Evolutionary conservation across 2,797 vertebrate genomes (phyloP).

Genomic region (Oreochromis mossambicus): DNA sequence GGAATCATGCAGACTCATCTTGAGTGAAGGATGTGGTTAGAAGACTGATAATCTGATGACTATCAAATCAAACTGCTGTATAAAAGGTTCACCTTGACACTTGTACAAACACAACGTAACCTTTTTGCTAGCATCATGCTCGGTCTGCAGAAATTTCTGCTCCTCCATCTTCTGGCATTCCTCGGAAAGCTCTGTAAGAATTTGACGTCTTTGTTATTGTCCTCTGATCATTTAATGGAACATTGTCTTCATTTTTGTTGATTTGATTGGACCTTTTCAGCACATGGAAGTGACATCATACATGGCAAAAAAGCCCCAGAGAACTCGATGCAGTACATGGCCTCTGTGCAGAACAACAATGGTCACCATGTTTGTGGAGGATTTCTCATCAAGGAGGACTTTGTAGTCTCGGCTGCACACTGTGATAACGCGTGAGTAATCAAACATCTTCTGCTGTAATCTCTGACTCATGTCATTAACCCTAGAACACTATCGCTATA

Average conservation of each 20-base stretch:
- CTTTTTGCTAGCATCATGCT: too few species aligned
- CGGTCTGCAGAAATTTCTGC: background rate
- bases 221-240: background rate
- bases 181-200: too few species aligned
- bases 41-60: too few species aligned
- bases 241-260: background rate
- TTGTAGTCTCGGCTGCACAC: constrained; percentile 74
- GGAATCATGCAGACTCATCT: too few species aligned
- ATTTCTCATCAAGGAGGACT: constrained; percentile 61
- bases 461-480: background rate
- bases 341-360: constrained; percentile 43
- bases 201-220: too few species aligned
- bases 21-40: too few species aligned
- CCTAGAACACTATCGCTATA: too few species aligned
- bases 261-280: background rate
- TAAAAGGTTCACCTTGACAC: background rate
- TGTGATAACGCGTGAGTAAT: constrained; percentile 18
- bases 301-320: rapidly evolving
- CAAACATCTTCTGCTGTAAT: background rate
- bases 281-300: background rate
- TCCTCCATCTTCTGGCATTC: background rate
- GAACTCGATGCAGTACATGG: constrained; percentile 61
- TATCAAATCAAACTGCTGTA: background rate
- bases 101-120: too few species aligned
- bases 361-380: constrained; percentile 59